phyloP scores from a whole-genome alignment of 2,797 vertebrate species.

The Menidia menidia region DNA sequence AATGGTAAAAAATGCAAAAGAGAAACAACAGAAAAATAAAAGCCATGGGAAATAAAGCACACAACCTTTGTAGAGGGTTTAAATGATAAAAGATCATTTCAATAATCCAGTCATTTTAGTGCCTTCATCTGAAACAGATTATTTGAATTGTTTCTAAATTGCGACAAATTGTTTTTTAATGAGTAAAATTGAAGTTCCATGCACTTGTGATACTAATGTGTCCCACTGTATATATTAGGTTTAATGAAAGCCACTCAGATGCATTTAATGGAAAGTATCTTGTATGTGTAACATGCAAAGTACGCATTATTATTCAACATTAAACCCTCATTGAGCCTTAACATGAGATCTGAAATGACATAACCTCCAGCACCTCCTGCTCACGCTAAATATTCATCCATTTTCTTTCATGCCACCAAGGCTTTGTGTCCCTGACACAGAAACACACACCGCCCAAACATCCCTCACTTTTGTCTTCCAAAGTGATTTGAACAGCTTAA shows the following conservation, averaged over 20 bases:
- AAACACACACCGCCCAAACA: conserved; percentile 5
- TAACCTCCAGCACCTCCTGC: conserved; percentile 62
- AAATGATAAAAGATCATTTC: conserved; percentile 6
- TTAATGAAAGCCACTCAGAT: conserved; percentile 38
- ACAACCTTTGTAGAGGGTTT: not conserved
- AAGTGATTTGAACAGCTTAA: conserved; percentile 55
- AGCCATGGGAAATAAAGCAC: conserved; percentile 12
- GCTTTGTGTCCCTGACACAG: conserved; percentile 21
- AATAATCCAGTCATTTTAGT: conserved; percentile 4
- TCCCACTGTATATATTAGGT: conserved; percentile 26
- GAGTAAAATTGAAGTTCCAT: conserved; percentile 27
- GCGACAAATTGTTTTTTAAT: conserved; percentile 52
- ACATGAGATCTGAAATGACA: conserved; percentile 69
- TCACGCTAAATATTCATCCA: conserved; percentile 43
- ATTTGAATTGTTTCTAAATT: conserved; percentile 23
- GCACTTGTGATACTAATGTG: conserved; percentile 40
- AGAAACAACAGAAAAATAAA: too few species aligned
- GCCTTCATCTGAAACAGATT: conserved; percentile 26
- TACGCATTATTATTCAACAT: conserved; percentile 58
- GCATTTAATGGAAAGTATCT: conserved; percentile 41
- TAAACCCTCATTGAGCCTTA: conserved; percentile 57
- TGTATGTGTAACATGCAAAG: conserved; percentile 40
- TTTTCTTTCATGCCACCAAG: conserved; percentile 31
- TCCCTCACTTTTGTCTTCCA: conserved; percentile 25
- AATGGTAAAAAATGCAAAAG: too few species aligned